Evolutionary conservation across 2,888 invertebrate genomes (phyloP), one percentile per base, ranked within the genome.

Genomic region (Phragmatobia fuliginosa): DNA sequence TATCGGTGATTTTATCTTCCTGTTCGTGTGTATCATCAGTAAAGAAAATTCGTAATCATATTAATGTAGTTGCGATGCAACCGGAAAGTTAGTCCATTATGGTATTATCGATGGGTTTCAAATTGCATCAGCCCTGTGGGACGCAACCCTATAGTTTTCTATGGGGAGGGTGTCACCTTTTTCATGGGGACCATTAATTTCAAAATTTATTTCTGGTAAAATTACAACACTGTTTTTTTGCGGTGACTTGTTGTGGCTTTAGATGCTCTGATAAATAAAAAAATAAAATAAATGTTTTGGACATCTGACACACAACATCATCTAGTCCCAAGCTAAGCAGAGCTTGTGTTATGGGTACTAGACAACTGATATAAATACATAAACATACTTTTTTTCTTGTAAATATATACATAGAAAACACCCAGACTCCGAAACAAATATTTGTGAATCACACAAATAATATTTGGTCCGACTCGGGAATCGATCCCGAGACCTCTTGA

Each of bases 51-150:
- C 78, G 83, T 92, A 93, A 94, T 92, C 90, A 90, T 88, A 92
- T 94, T 94, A 94, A 84, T 86, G 90, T 94, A 89, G 94, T 94
- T 91, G 89, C 91, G 81, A 90, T 93, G 94, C 94, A 94, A 87
- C 90, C 88, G 85, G 89, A 90, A 92, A 91, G 90, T 90, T 91
- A 88, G 87, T 88, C 92, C 91, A 93, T 93, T 92, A 91, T 82
- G 77, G 78, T 85, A 91, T 91, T 92, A 94, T 94, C 91, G 94
- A 94, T 93, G 92, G 92, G 90, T 91, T 93, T 92, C 89, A 91
- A 93, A 94, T 94, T 94, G 94, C 94, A 93, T 88, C 83, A 84
- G 83, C 82, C 82, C 92, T 91, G 67, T 66, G 76, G 91, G 93
- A 92, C 77, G 62, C 70, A 81, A 85, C 87, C 90, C 88, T 82